These are phyloP conservation scores for Sciurus carolinensis DNA, from an alignment of 2,797 vertebrate species.

Conservation along the genomic window DNA sequence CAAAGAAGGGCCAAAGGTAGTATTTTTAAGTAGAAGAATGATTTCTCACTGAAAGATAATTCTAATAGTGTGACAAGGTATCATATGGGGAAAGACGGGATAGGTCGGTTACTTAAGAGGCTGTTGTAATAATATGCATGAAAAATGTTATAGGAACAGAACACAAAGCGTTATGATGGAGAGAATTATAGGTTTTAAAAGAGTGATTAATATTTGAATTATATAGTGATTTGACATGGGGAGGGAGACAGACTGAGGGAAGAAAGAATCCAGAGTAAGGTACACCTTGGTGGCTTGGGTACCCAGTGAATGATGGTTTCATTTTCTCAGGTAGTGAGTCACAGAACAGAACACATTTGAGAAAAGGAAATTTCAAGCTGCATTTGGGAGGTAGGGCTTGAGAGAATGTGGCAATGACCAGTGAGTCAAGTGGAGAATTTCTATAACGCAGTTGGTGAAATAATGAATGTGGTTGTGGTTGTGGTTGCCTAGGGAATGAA, in stretches of 20 bases:
- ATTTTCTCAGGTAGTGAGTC: not conserved
- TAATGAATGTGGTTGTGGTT: not conserved
- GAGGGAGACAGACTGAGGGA: not conserved
- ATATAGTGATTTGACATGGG: not conserved
- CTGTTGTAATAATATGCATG: not conserved
- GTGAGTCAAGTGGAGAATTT: not conserved
- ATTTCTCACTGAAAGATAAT: not conserved
- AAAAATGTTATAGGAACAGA: not conserved
- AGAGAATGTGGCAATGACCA: not conserved
- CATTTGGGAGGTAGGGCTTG: not conserved
- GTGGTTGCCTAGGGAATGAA: not conserved
- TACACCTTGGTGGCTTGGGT: not conserved
- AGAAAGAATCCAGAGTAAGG: not conserved
- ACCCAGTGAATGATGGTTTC: not conserved
- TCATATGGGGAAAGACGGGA: not conserved
- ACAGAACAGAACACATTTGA: not conserved
- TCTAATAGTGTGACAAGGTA: not conserved
- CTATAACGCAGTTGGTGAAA: not conserved
- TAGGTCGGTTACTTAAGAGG: not conserved
- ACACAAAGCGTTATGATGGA: not conserved
- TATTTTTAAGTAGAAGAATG: not conserved
- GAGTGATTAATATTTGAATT: not conserved
- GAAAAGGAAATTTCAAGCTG: constrained; percentile 3
- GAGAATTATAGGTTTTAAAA: not conserved
- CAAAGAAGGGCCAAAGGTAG: not conserved